A percentile compares a stretch with the other conserved stretches of the same genome.
Conservation (phyloP, 1,140 invertebrate species). For the Ectropis grisescens region DNA sequence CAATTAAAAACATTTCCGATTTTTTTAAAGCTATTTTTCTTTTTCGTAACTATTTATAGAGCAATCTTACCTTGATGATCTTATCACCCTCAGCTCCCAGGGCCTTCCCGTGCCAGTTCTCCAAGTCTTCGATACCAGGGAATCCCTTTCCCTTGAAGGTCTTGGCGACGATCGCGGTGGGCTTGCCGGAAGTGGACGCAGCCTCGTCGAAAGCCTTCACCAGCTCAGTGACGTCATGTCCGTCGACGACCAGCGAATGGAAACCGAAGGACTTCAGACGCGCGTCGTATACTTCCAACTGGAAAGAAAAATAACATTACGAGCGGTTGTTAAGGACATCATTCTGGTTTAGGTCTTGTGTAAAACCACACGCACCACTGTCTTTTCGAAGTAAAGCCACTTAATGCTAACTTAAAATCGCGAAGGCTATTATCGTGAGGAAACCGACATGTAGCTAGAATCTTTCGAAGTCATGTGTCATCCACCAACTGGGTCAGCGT, state of each 20-base stretch:
- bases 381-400: too few relatives aligned
- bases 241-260: conserved; percentile 94
- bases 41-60: too few relatives aligned
- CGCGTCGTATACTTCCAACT: conserved; percentile 88
- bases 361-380: too few relatives aligned
- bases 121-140: conserved; percentile 88
- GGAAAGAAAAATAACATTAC: background rate
- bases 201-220: conserved; percentile 91
- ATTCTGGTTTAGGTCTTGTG: too few relatives aligned
- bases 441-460: too few relatives aligned
- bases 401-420: too few relatives aligned
- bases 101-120: conserved; percentile 98
- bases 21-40: too few relatives aligned
- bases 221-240: conserved; percentile 94
- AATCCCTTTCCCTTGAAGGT: conserved; percentile 96
- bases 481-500: too few relatives aligned
- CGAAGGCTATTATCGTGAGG: too few relatives aligned
- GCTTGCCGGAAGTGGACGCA: conserved; percentile 81
- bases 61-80: conserved; percentile 80
- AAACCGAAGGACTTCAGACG: conserved; percentile 94
- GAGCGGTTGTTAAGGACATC: too few relatives aligned
- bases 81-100: conserved; percentile 85
- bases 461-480: too few relatives aligned
- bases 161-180: conserved; percentile 95
- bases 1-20: too few relatives aligned